A percentile compares a stretch with the other conserved stretches of the same genome.
These are phyloP conservation scores for Allenopithecus nigroviridis DNA, from an alignment of 2,797 vertebrate genomes.

Conservation along the genomic window DNA sequence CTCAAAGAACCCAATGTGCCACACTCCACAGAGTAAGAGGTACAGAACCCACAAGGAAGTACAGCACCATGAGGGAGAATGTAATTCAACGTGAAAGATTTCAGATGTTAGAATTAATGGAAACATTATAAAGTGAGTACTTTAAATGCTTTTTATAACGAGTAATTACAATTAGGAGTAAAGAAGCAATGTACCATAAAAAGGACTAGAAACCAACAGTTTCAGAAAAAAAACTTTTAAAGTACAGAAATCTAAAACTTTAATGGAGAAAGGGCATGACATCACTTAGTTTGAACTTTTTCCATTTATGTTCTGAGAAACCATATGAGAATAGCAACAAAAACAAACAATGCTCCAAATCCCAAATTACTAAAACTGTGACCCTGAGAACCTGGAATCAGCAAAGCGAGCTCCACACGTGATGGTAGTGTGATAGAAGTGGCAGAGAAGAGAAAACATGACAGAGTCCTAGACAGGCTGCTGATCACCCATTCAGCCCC, in stretches of 20 bases:
- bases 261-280: neutral
- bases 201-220: neutral
- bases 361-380: neutral
- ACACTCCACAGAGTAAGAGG: accelerated
- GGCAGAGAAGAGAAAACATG: neutral
- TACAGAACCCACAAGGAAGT: neutral
- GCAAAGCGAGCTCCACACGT: neutral
- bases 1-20: neutral
- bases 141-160: neutral
- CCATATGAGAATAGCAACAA: neutral
- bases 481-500: accelerated
- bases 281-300: too few relatives aligned
- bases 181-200: neutral
- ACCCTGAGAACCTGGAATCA: neutral
- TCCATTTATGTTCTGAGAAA: neutral
- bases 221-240: neutral
- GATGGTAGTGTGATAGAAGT: accelerated
- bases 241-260: neutral
- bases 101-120: too few relatives aligned
- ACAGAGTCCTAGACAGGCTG: accelerated
- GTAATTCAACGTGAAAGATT: accelerated
- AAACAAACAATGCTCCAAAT: accelerated
- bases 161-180: neutral
- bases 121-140: neutral
- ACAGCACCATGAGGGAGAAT: neutral